phyloP scores from a whole-genome alignment of 2,888 invertebrate species.

The Cheilosia vulpina region DNA sequence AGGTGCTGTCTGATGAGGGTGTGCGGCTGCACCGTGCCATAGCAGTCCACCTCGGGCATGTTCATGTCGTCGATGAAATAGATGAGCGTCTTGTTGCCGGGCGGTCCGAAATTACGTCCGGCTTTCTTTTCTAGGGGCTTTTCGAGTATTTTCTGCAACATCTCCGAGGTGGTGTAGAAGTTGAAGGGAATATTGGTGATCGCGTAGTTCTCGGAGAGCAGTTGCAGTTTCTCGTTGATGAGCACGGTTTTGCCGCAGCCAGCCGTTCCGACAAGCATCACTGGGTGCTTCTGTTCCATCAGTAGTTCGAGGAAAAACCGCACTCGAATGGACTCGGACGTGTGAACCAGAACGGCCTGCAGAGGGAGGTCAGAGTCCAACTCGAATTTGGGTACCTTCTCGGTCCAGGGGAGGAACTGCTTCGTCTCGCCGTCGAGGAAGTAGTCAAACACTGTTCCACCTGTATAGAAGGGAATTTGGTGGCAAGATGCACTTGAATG shows the following conservation, averaged over 20 bases:
- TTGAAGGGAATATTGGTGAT: slow-evolving; percentile 97
- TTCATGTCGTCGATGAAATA: slow-evolving; percentile 99
- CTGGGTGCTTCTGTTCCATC: slow-evolving; percentile 94
- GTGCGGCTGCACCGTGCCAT: slow-evolving; percentile 98
- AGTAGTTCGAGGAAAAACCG: slow-evolving; percentile 94
- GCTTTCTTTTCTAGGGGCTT: slow-evolving; percentile 98
- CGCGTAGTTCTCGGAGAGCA: slow-evolving; percentile 92
- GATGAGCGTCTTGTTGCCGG: slow-evolving; percentile 95
- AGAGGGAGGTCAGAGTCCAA: slow-evolving; percentile 95
- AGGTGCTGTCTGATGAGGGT: slow-evolving; percentile 97
- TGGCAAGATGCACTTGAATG: neutral
- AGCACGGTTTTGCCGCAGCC: slow-evolving; percentile 97
- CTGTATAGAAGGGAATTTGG: slow-evolving; percentile 82
- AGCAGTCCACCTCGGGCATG: slow-evolving; percentile 96
- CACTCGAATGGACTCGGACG: slow-evolving; percentile 95
- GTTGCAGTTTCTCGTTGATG: slow-evolving; percentile 88
- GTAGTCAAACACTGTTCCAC: slow-evolving; percentile 97
- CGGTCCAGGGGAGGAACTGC: slow-evolving; percentile 95
- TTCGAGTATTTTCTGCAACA: slow-evolving; percentile 96
- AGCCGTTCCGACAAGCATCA: slow-evolving; percentile 97
- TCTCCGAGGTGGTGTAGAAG: slow-evolving; percentile 97
- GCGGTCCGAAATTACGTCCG: slow-evolving; percentile 96
- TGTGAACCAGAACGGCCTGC: slow-evolving; percentile 96
- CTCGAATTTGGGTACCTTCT: slow-evolving; percentile 94
- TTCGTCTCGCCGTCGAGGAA: slow-evolving; percentile 96